Base-by-base conservation (phyloP, 1,140 invertebrate species). In the Hermatobates lingyangjiaoensis region DNA sequence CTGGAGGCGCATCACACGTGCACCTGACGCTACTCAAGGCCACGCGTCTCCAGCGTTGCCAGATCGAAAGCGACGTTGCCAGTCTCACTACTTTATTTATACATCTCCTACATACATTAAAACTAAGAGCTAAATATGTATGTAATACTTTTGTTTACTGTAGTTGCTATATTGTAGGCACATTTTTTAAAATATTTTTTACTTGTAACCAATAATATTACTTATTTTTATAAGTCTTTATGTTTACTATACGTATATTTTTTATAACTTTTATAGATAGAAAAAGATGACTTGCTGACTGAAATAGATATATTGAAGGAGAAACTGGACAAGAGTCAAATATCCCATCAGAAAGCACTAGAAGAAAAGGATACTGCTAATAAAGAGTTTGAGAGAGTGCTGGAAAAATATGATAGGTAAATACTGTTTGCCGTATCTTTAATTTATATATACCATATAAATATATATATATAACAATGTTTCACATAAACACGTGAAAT, bases 341-440 rank as follows among this genome's bases (percentile, higher is more conserved):
- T 82, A 54, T 73, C 80, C 23, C 71, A 81, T 46, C 78, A 80
- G 61, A 89, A 89, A 66, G 75, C 81, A 0, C 74, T 86, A 52
- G 87, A 93, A 59, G 89, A 93, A 59, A 83, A 86, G 59, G 89
- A 93, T 60, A 79, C 73, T 46, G 77, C 81, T 30, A 83, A 84
- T 68, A 87, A 87, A 67, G 89, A 94, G 68, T 83, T 88, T 62
- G 87, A 93, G 61, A 85, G 89, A 68, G 78, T 91, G 67, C 68
- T 89, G 57, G 89, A 92, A 68, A 92, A 92, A 73, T 88, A 89
- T 64, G 89, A 93, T 68, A 82, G 87, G 81, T 85, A 74, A 55
- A 58, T 65, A 62, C 66, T 57, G 64, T 68, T 63, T 64, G 64
- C 64, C 67, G 52, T 18, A 51, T 51, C 58, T 49, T 50, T 57